Base-by-base conservation (phyloP, 2,797 vertebrate genomes). In the Austrolebias charrua region DNA sequence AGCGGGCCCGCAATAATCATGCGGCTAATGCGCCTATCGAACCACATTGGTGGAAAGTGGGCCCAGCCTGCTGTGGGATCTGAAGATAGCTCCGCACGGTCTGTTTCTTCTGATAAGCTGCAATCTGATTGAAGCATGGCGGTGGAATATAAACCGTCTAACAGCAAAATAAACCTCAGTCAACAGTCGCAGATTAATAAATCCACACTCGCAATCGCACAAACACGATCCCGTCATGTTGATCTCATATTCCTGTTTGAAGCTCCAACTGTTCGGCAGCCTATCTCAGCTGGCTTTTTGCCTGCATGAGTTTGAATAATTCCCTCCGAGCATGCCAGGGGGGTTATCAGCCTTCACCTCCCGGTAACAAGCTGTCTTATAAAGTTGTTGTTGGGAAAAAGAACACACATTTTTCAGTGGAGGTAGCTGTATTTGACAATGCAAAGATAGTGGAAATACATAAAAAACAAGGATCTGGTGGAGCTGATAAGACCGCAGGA, bases 61-160 rank as follows among this genome's bases (percentile, higher is more conserved):
- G 86, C 85, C 80, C 78, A 86, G 83, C 78, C 76, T 60, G 79
- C 85, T 44, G 80, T 78, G 82, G 75, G 85, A 85, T 87, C 84
- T 88, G 79, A 83, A 86, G 78, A 84, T 85, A 80, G 78, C 84
- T 80, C 69, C 9, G 58, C 59, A 50, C 75, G 67, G 79, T 69
- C 91, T 92, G 91, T 73, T 87, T 63, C 64, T 46, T 47, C 85
- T 65, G 90, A 92, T 92, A 92, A 92, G 90, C 83, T 60, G 51
- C 80, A 81, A 89, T 91, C 89, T 83, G 87, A 90, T 88, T 81
- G 70, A 86, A 71, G 78, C 64, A n/a, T 75, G 74, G 75, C 53
- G 80, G 71, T 76, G 86, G 84, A 88, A 86, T 81, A 80, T 68
- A 71, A 86, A 76, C 77, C 68, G 51, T 81, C 78, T 73, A 68